Conservation (phyloP, 2,797 vertebrate genomes). For the Argentina silus region DNA sequence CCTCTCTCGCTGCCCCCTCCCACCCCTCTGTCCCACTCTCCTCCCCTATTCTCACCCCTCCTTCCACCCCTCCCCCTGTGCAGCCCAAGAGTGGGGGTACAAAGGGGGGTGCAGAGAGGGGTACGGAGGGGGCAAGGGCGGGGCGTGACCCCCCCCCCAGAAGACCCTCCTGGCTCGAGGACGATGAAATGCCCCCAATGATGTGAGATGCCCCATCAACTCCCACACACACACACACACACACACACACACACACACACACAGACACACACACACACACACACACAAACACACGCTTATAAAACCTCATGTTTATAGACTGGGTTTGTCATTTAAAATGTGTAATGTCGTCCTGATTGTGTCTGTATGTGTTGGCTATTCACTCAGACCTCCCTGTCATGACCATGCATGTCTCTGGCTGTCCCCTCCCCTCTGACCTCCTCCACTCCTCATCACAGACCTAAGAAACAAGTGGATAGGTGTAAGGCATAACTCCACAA, state of each 20-base stretch:
- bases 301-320: not conserved
- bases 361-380: not conserved
- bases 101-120: constrained; percentile 28
- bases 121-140: constrained; percentile 27
- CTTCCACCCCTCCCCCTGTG: constrained; percentile 42
- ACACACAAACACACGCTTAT: not conserved
- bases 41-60: constrained; percentile 33
- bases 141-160: constrained; percentile 44
- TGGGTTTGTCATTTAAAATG: not conserved
- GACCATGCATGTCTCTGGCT: constrained; percentile 21
- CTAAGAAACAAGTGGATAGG: not conserved
- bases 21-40: constrained; percentile 27
- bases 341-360: not conserved
- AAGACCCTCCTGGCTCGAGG: constrained; percentile 72
- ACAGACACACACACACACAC: constrained; percentile 14
- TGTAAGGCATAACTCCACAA: not conserved
- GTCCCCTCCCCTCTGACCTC: constrained; percentile 9
- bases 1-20: constrained; percentile 41
- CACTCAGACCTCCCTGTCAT: not conserved
- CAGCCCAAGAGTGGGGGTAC: constrained; percentile 29
- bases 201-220: constrained; percentile 74
- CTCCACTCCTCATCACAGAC: constrained; percentile 18
- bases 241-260: constrained; percentile 2
- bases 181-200: constrained; percentile 76
- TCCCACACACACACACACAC: constrained; percentile 1